Base-by-base conservation (phyloP, 2,888 invertebrate species). In the Galeopsomyia nigrocyanea region DNA sequence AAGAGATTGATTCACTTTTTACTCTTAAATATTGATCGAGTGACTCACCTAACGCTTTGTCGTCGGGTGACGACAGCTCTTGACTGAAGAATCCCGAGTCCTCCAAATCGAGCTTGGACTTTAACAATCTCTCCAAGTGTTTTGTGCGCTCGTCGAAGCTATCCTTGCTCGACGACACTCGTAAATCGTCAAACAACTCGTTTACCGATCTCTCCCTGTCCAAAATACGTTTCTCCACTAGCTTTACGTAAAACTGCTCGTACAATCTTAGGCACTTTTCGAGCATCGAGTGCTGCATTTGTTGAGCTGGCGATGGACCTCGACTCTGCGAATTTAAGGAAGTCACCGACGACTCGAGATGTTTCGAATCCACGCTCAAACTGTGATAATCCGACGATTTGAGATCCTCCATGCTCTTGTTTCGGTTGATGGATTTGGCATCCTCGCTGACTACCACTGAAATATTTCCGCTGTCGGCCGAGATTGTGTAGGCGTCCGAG, bases 251-350 rank as follows among this genome's bases (percentile, higher is more conserved):
- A 79, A 90, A 90, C 39, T 87, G 84, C 81, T 91, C 89, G 73
- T 90, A 91, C 74, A 89, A 88, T 60, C 89, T 85, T 47, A 90
- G 85, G 79, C 90, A 90, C 78, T 90, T 90, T 79, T 90, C 90
- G 39, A 90, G 77, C 80, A 89, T 89, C 7, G 89, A 87, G 69
- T 87, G 88, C 51, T 86, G 86, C 0, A 83, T 81, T 65, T 83
- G 83, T 57, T 82, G 79, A 2, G 83, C 82, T 0, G 85, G 84
- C 7, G 84, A 85, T 0, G 82, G 80, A n/a, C 81, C 81, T 62
- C 84, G 82, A 55, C 72, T 80, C 3, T 81, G 74, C 0, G 84
- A 84, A 49, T 21, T 76, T 46, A 65, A 13, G 0, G 76, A 74
- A 3, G 70, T 65, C 5, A 39, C 31, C 14, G 57, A 58, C 1